Evolutionary conservation across 1,140 invertebrate genomes (phyloP).

Genomic region (Asobara japonica): DNA sequence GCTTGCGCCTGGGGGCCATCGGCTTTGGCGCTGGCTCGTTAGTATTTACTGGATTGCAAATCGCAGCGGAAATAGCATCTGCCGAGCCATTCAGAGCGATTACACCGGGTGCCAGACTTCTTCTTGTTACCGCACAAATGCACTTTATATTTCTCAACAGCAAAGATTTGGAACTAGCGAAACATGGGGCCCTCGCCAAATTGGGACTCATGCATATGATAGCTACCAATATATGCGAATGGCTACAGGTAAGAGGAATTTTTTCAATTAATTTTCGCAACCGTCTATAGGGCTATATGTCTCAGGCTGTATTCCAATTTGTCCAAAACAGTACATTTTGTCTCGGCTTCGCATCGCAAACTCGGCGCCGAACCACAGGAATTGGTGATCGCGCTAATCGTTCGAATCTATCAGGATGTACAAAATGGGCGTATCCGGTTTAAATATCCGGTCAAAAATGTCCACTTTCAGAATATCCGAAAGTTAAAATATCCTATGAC

Average conservation of each 20-base stretch:
- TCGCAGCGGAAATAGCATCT: conserved; percentile 70
- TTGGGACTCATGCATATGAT: conserved; percentile 88
- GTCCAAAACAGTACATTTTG: neutral
- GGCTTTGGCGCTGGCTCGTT: conserved; percentile 76
- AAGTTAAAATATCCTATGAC: too few species aligned
- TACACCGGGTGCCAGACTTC: conserved; percentile 68
- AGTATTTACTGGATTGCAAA: conserved; percentile 75
- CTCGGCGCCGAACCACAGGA: too few species aligned
- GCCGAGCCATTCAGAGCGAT: conserved; percentile 67
- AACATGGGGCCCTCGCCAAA: conserved; percentile 74
- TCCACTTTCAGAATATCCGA: too few species aligned
- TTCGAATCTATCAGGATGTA: too few species aligned
- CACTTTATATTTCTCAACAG: conserved; percentile 76
- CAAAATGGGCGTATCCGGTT: too few species aligned
- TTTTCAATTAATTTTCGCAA: neutral
- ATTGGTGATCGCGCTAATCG: too few species aligned
- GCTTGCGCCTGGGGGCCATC: conserved; percentile 82
- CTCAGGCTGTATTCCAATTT: too few species aligned
- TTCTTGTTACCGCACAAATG: conserved; percentile 74
- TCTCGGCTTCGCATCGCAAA: too few species aligned
- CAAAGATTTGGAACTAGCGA: conserved; percentile 71
- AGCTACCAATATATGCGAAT: conserved; percentile 83
- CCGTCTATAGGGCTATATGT: too few species aligned
- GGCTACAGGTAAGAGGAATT: conserved; percentile 73
- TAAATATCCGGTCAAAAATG: too few species aligned